Evolutionary conservation across 2,113 vertebrate genomes (phyloP).

Genomic region (Aphyosemion australe): DNA sequence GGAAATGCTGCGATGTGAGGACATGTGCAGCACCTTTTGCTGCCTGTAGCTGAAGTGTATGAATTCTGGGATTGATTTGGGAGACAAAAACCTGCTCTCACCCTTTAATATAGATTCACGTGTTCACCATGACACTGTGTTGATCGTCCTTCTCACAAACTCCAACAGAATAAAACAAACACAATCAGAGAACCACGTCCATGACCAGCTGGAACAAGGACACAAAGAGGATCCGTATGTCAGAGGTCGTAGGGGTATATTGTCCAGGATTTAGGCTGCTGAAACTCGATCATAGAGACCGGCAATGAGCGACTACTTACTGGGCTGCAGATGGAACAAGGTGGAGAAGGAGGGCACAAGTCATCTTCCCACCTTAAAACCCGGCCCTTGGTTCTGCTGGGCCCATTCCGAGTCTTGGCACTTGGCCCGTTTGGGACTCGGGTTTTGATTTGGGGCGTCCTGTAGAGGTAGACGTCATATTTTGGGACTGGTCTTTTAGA

Average conservation of each 20-base stretch:
- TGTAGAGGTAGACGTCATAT: conserved; percentile 67
- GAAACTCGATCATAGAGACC: conserved; percentile 2
- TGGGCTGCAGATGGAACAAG: conserved; percentile 44
- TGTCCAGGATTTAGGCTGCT: neutral
- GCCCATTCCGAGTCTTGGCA: neutral
- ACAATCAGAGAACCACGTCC: neutral
- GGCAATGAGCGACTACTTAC: conserved; percentile 15
- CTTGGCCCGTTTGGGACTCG: neutral
- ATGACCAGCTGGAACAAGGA: neutral
- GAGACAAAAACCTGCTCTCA: no score
- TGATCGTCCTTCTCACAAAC: neutral
- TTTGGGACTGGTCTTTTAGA: conserved; percentile 18
- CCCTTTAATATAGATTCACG: neutral
- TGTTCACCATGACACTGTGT: neutral
- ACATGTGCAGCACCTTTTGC: no score
- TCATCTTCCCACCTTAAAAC: conserved; percentile 60
- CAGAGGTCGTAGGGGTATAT: conserved; percentile 6
- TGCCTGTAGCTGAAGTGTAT: neutral
- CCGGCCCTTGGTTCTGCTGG: conserved; percentile 14
- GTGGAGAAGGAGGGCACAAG: conserved; percentile 31
- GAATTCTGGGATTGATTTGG: neutral
- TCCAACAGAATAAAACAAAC: neutral
- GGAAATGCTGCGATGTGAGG: no score
- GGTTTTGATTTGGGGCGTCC: conserved; percentile 26
- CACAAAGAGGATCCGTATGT: neutral